phyloP scores from a whole-genome alignment of 1,140 invertebrate species.

The Drosophila parvula region DNA sequence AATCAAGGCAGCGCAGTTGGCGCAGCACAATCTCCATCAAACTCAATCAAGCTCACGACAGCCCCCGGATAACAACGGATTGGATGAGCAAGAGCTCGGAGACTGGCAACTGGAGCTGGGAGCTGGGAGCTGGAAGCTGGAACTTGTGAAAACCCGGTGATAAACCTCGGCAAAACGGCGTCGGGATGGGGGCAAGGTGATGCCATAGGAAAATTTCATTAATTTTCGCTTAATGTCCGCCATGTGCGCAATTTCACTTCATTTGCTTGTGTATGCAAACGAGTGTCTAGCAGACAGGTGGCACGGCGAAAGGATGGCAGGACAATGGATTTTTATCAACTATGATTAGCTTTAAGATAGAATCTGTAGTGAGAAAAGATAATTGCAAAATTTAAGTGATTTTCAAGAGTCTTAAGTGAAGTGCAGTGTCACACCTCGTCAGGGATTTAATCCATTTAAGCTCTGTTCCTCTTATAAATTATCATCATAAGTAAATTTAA shows the following conservation, averaged over 20 bases:
- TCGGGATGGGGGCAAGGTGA: constrained; percentile 10
- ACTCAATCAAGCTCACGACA: constrained; percentile 76
- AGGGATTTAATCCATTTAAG: background rate
- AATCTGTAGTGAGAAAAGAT: background rate
- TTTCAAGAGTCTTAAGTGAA: background rate
- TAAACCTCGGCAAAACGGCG: constrained; percentile 31
- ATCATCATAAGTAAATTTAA: background rate
- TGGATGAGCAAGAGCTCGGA: constrained; percentile 39
- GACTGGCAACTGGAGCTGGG: constrained; percentile 6
- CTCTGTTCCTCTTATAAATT: background rate
- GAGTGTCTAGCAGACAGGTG: constrained; percentile 15
- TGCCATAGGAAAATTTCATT: constrained; percentile 70
- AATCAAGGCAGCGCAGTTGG: constrained; percentile 69
- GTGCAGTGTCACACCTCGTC: background rate
- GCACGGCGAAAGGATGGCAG: background rate
- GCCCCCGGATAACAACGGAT: constrained; percentile 69
- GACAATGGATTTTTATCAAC: constrained; percentile 24
- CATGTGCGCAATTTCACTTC: constrained; percentile 76
- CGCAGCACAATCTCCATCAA: constrained; percentile 75
- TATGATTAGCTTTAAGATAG: constrained; percentile 39
- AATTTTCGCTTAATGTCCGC: constrained; percentile 78
- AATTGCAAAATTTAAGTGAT: constrained; percentile 16
- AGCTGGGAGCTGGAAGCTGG: background rate
- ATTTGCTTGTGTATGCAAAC: constrained; percentile 53
- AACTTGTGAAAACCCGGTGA: constrained; percentile 28